Evolutionary conservation across 2,113 vertebrate species (phyloP), one percentile per base, ranked within the genome.

Genomic region (Sturnus vulgaris): DNA sequence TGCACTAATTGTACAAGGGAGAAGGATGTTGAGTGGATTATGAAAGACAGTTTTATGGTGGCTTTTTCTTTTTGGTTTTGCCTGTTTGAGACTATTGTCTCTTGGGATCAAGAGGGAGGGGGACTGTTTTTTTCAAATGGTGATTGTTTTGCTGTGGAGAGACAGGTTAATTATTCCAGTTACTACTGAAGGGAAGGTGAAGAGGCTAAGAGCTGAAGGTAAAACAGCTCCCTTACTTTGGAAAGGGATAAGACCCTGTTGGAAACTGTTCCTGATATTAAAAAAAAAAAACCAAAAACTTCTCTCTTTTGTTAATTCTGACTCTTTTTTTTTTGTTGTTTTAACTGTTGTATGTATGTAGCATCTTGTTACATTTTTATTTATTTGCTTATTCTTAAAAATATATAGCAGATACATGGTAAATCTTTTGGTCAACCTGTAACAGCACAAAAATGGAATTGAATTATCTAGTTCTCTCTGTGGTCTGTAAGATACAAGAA

Each of bases 281-380:
- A 40, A 40, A 40, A 72, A 40, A 40, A 72, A 7, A 37, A 22
- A 63, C 37, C 37, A 8, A 37, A 9, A 37, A 37, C 37, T 80
- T 2, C 59, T 86, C 7, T 71, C 2, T 7, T 83, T 55, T 46
- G 8, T 60, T 33, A 33, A 52, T 83, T 57, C 11, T 6, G 5
- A 28, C 11, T 61, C 2, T 11, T 3, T 4, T 3, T 5, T 47
- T 11, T 3, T 4, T 3, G 4, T 47, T 87, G 5, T 40, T 73
- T 3, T 37, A 44, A 33, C 3, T 60, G 11, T 33, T 79, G 5
- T 16, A 25, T 59, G 63, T 25, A 24, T 39, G n/a, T 10, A 39
- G 14, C 15, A 28, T 37, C 37, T 59, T 73, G 7, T 33, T 55
- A 13, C 3, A 2, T 65, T 27, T 88, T 68, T 11, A 4, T 40